These are phyloP conservation scores for Gavialis gangeticus DNA, from an alignment of 2,113 vertebrate genomes.

Conservation along the genomic window DNA sequence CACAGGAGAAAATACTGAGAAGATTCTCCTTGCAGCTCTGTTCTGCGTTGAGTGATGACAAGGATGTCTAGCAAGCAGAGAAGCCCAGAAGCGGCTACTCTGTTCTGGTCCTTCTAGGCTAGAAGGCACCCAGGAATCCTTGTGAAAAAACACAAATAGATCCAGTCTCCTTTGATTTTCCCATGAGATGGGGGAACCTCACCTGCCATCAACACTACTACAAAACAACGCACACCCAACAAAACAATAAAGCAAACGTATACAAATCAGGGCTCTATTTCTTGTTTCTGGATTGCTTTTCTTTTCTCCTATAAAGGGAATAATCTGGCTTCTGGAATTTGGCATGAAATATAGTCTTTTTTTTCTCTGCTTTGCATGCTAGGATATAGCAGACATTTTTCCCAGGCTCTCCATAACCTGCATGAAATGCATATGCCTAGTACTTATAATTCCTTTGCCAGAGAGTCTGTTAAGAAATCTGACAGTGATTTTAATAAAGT, in stretches of 20 bases:
- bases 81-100: not conserved
- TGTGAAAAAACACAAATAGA: not conserved
- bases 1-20: not conserved
- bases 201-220: not conserved
- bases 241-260: not conserved
- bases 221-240: not conserved
- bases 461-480: conserved; percentile 2
- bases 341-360: not conserved
- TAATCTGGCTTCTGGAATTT: not conserved
- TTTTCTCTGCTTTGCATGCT: not conserved
- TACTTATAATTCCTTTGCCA: not conserved
- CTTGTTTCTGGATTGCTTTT: not conserved
- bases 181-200: not conserved
- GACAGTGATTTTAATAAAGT: conserved; percentile 10
- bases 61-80: not conserved
- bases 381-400: not conserved
- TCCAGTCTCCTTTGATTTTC: not conserved
- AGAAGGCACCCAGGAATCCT: not conserved
- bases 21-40: not conserved
- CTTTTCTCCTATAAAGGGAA: not conserved
- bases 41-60: not conserved
- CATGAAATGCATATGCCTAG: not conserved
- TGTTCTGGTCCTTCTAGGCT: not conserved
- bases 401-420: not conserved
- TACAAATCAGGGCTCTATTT: not conserved